Evolutionary conservation across 2,888 invertebrate genomes (phyloP).

Genomic region (Eledona agricola): DNA sequence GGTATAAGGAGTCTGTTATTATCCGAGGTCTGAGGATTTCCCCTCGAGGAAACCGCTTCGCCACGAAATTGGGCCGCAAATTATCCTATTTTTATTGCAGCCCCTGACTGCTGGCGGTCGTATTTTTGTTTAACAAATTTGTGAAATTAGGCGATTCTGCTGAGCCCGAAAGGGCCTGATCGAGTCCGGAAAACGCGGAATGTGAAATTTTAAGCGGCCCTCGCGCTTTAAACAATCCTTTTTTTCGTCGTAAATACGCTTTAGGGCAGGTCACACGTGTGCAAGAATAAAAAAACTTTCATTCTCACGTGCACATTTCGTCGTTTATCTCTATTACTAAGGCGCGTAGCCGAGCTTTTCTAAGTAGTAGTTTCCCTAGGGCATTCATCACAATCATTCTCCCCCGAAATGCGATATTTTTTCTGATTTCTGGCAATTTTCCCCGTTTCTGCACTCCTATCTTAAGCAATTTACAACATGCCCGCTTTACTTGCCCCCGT

Average conservation of each 20-base stretch:
- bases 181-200: too few species aligned
- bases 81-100: constrained; percentile 30
- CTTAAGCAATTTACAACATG: constrained; percentile 33
- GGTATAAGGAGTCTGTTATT: constrained; percentile 21
- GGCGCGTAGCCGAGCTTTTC: constrained; percentile 39
- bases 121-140: too few species aligned
- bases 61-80: constrained; percentile 21
- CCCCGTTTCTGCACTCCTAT: constrained; percentile 37
- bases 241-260: constrained; percentile 30
- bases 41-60: constrained; percentile 1
- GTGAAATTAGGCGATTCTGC: too few species aligned
- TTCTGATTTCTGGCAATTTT: constrained; percentile 47
- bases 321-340: constrained; percentile 50
- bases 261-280: constrained; percentile 27
- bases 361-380: constrained; percentile 43
- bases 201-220: too few species aligned
- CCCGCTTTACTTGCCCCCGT: constrained; percentile 15
- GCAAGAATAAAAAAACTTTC: constrained; percentile 29
- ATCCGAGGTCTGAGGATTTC: constrained; percentile 6
- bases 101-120: too few species aligned
- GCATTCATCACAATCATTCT: constrained; percentile 52
- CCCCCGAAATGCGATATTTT: constrained; percentile 47
- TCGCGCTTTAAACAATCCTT: too few species aligned
- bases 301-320: constrained; percentile 46
- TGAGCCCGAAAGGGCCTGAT: too few species aligned